Base-by-base conservation (phyloP, 2,797 vertebrate genomes). In the Sebastes minor region DNA sequence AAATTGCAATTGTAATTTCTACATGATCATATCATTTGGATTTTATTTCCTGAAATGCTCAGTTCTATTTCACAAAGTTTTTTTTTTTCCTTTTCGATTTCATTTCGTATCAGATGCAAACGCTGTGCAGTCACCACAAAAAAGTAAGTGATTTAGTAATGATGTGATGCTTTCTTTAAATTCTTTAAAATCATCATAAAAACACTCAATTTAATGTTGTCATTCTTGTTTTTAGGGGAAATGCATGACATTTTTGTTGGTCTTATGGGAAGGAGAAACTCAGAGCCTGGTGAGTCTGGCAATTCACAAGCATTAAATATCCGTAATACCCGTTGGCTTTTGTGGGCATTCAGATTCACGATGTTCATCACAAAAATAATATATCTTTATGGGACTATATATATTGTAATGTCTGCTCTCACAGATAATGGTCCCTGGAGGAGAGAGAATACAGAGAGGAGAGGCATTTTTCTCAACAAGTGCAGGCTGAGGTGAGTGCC, bases 161-260 rank as follows among this genome's bases (percentile, higher is more conserved):
- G 3, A 65, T 25, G 6, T 64, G 27, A n/a, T 53, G 4, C 16
- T 25, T 18, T 71, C 22, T 38, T 23, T n/a, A 3, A 14, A 60
- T 70, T 27, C 0, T 35, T 20, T 63, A 1, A 75, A 71, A 63
- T n/a, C 7, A 18, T 25, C 5, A n/a, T 16, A 0, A 46, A 60
- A 32, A 78, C 14, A 30, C 0, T 30, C 1, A 2, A 22, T 5
- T 52, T 1, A 18, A 61, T 71, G 1, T 70, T 74, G 8, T 74
- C 8, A 28, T 74, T 55, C 2, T 60, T 74, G 14, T 66, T 56
- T n/a, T 78, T 35, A 99, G 98, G 98, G 76, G 97, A 98, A 82
- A 97, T 99, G 97, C 96, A 99, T 73, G 98, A 99, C 83, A 97
- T 99, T 85, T 99, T 99, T 90, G 97, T 99, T 90, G 98, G 98